These are phyloP conservation scores for Idris sp. DNA, from an alignment of 1,140 invertebrate genomes.

Conservation along the genomic window DNA sequence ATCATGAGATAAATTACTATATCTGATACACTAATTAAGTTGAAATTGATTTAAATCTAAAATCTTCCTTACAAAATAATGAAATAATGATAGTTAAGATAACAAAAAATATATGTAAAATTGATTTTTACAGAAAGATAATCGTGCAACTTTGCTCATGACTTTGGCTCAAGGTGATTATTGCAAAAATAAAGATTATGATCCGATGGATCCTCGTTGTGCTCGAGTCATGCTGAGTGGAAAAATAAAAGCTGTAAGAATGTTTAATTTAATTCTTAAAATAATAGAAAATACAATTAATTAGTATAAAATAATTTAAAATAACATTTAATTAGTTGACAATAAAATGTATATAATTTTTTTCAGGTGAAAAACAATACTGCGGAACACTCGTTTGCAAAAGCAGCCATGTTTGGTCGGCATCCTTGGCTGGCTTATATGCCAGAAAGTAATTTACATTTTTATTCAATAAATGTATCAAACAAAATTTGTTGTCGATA, in stretches of 20 bases:
- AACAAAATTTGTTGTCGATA: no score
- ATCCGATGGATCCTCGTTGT: constrained; percentile 90
- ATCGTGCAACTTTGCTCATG: constrained; percentile 83
- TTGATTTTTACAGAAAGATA: constrained; percentile 81
- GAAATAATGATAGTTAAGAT: no score
- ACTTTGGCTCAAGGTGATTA: constrained; percentile 84
- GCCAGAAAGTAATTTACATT: constrained; percentile 77
- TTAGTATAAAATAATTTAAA: constrained; percentile 2
- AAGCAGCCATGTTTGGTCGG: constrained; percentile 82
- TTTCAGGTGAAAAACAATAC: constrained; percentile 80
- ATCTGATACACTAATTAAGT: no score
- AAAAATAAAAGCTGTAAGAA: constrained; percentile 82
- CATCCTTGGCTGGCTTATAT: constrained; percentile 85
- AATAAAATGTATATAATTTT: constrained; percentile 3
- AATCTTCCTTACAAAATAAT: no score
- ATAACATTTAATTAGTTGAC: constrained; percentile 4
- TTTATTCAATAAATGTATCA: no score
- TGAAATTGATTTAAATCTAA: no score
- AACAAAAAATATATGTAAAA: no score
- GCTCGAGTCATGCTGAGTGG: constrained; percentile 86
- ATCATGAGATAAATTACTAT: no score
- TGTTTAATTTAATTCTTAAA: no score
- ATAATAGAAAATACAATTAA: no score
- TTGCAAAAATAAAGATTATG: constrained; percentile 81
- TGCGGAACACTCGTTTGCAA: constrained; percentile 81